These are phyloP conservation scores for Drosophila jambulina DNA, from an alignment of 1,140 invertebrate genomes.

Conservation along the genomic window DNA sequence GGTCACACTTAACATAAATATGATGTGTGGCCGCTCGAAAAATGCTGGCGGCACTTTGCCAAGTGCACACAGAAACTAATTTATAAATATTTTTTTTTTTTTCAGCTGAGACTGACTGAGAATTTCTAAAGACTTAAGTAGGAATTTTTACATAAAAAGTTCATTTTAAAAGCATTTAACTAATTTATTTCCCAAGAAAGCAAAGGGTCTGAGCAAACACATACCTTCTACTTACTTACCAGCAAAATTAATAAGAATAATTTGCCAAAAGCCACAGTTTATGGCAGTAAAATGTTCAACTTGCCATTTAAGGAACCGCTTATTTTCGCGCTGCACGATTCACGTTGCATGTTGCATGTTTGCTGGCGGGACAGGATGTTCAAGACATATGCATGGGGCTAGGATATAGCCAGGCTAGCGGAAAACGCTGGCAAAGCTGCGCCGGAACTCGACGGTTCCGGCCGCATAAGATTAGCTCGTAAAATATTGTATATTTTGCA, in stretches of 20 bases:
- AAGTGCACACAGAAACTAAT: conserved; percentile 48
- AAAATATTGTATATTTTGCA: conserved; percentile 71
- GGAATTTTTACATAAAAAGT: neutral
- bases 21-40: conserved; percentile 57
- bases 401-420: conserved; percentile 41
- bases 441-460: conserved; percentile 67
- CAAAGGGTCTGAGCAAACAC: neutral
- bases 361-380: conserved; percentile 38
- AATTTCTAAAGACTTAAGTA: neutral
- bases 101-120: neutral
- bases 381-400: conserved; percentile 66
- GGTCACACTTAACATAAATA: conserved; percentile 57
- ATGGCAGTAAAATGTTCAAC: conserved; percentile 26
- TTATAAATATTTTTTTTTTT: neutral
- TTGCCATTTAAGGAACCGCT: conserved; percentile 13
- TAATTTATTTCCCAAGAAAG: neutral
- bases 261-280: conserved; percentile 27
- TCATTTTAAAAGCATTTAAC: neutral
- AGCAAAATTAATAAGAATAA: conserved; percentile 51
- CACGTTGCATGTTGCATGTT: conserved; percentile 37
- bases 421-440: conserved; percentile 73
- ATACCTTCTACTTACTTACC: conserved; percentile 43
- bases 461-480: conserved; percentile 71
- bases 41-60: conserved; percentile 74
- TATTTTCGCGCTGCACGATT: conserved; percentile 8